These are phyloP conservation scores for Mycteria americana DNA, from an alignment of 2,797 vertebrate genomes.

Conservation along the genomic window DNA sequence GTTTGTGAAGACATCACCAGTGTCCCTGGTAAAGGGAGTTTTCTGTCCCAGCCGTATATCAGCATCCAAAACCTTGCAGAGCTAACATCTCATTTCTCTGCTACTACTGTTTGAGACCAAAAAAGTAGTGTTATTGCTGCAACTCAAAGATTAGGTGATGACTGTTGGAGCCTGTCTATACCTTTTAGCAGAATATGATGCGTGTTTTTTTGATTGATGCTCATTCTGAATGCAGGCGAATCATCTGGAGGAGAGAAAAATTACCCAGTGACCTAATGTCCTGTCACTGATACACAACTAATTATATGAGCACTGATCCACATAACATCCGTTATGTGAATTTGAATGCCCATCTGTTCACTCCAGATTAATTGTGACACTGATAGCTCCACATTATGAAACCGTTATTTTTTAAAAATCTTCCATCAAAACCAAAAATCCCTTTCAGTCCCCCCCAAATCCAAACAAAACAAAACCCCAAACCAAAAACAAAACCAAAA, in stretches of 20 bases:
- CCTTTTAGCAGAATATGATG: background rate
- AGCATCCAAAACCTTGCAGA: background rate
- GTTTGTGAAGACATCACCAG: background rate
- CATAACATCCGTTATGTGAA: constrained; percentile 47
- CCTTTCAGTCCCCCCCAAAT: background rate
- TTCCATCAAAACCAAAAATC: background rate
- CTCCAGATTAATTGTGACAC: constrained; percentile 47
- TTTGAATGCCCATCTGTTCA: constrained; percentile 67
- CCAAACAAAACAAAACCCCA: background rate
- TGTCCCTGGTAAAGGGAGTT: background rate
- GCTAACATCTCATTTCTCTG: background rate
- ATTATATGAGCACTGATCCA: constrained; percentile 56
- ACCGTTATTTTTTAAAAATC: background rate
- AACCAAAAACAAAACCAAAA: background rate
- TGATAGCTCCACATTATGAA: constrained; percentile 19
- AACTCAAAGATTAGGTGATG: background rate
- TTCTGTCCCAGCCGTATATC: background rate
- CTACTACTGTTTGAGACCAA: background rate
- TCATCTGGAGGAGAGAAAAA: constrained; percentile 28
- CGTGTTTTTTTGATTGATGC: background rate
- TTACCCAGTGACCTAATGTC: constrained; percentile 56
- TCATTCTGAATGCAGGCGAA: constrained; percentile 7
- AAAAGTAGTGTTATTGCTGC: background rate
- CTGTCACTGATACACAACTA: constrained; percentile 50
- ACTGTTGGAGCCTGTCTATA: background rate